Conservation (phyloP, 2,113 vertebrate genomes). For the Heterocephalus glaber region DNA sequence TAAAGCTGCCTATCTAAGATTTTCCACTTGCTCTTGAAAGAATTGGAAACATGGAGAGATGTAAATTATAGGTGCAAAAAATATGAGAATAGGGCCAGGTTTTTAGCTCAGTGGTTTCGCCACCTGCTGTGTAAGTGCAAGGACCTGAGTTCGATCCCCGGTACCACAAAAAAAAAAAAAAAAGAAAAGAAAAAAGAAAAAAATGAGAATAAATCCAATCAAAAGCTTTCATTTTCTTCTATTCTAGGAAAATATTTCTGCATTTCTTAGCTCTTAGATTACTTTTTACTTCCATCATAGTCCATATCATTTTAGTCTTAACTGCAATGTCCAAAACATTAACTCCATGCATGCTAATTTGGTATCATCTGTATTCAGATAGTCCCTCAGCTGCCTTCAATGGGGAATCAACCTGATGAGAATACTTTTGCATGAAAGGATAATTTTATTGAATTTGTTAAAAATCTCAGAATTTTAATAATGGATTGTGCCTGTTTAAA, state of each 20-base stretch:
- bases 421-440: background rate
- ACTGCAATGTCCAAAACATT: background rate
- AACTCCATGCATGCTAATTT: background rate
- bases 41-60: background rate
- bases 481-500: background rate
- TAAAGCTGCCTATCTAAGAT: background rate
- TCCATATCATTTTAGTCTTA: background rate
- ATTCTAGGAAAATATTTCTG: background rate
- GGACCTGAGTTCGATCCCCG: no score
- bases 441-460: slow-evolving; percentile 27
- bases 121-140: no score
- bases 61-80: background rate
- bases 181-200: no score
- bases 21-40: slow-evolving; percentile 39
- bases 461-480: slow-evolving; percentile 43
- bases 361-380: background rate
- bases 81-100: no score
- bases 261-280: background rate
- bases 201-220: slow-evolving; percentile 30
- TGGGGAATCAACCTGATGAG: background rate
- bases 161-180: no score
- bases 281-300: slow-evolving; percentile 31
- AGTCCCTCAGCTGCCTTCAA: background rate
- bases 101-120: no score
- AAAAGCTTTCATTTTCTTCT: background rate